Evolutionary conservation across 2,797 vertebrate genomes (phyloP), one percentile per base, ranked within the genome.

Genomic region (Psittacula derbiana): DNA sequence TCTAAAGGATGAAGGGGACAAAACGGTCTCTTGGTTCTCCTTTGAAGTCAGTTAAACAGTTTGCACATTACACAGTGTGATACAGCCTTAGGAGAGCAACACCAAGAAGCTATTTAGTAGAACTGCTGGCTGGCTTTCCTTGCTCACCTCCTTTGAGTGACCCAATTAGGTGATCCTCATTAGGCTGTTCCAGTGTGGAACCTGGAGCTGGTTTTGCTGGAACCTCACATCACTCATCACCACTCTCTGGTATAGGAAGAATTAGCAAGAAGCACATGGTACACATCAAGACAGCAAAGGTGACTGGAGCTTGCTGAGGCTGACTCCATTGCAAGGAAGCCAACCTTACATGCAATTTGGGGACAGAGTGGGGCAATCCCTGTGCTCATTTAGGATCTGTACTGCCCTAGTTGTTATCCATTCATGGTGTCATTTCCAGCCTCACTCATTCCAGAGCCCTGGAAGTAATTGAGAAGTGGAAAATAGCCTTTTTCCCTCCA

Each of bases 171-270:
- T 75, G 62, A 61, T 14, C 36, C 23, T 62, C 33, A 16, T 67
- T 19, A 80, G n/a, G 53, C 58, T 46, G n/a, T 47, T 72, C 20
- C 50, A 67, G 49, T 31, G 28, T 71, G 24, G 40, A 71, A 86
- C 28, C 33, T 7, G 13, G 33, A 62, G 21, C 3, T 5, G 3
- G 16, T 85, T 16, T 69, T 81, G 65, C 46, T 3, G 1, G 65
- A 30, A 80, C 60, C 50, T 50, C 66, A 47, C 3, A 2, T 11
- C 75, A 47, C n/a, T 74, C 52, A 36, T 19, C 58, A 24, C 30
- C 2, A 0, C 47, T 57, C 16, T 44, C 47, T 0, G 0, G 33
- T 28, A 67, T 0, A 2, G 27, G 72, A 74, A 70, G 0, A 4
- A 79, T 58, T 36, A 66, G 53, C 14, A 0, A 58, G 36, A 57